Conservation (phyloP, 2,797 vertebrate genomes). For the Acestrorhynchus altus region DNA sequence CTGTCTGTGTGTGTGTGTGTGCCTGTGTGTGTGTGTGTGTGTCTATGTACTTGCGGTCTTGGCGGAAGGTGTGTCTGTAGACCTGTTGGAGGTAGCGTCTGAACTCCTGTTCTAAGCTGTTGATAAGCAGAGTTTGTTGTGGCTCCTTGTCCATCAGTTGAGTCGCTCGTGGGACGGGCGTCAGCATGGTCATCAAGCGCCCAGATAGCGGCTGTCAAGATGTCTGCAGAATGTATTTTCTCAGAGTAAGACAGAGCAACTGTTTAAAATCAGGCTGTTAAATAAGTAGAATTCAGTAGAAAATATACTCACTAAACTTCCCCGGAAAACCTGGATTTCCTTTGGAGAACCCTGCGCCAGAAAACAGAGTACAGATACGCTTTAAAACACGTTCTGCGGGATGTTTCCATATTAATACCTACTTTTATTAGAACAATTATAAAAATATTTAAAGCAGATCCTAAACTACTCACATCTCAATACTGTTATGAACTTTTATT, state of each 20-base stretch:
- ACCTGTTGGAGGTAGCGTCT: constrained; percentile 80
- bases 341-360: constrained; percentile 74
- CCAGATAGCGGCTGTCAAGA: constrained; percentile 76
- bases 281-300: not conserved
- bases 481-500: too few relatives aligned
- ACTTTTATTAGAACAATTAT: too few relatives aligned
- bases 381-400: too few relatives aligned
- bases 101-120: constrained; percentile 81
- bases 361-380: constrained; percentile 13
- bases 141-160: constrained; percentile 81
- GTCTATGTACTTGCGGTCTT: constrained; percentile 74
- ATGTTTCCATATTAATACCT: too few relatives aligned
- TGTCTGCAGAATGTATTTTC: constrained; percentile 65
- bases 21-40: not conserved
- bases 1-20: not conserved
- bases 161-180: constrained; percentile 77
- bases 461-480: too few relatives aligned
- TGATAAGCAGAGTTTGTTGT: constrained; percentile 71
- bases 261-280: not conserved
- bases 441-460: too few relatives aligned
- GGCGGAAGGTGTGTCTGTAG: constrained; percentile 77
- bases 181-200: constrained; percentile 77
- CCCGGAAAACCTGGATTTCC: constrained; percentile 79
- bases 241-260: constrained; percentile 63
- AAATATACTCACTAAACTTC: constrained; percentile 73